Base-by-base conservation (phyloP, 2,113 vertebrate genomes). In the Ondatra zibethicus region DNA sequence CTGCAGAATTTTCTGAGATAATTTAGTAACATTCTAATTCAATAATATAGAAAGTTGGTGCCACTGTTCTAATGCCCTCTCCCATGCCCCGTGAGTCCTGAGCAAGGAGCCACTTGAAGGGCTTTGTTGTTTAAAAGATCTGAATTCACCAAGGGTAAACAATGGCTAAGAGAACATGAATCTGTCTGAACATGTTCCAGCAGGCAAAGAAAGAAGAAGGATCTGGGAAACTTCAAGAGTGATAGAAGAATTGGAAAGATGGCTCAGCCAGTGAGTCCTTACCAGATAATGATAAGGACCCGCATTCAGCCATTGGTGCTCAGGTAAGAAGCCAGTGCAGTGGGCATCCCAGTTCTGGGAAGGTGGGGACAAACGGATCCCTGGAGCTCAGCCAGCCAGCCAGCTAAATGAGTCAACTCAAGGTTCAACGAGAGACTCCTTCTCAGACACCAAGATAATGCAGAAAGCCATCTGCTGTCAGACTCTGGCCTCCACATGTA, bases 11-110 rank as follows among this genome's bases (percentile, higher is more conserved):
- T 92, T 61, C 50, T 76, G 91, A 82, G 88, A 75, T 82, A 70
- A 66, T 90, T 92, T 90, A 95, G 47, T 88, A 95, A 92, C 52
- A 76, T 36, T 92, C 93, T 80, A 92, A 82, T 9, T 95, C 66
- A 77, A 25, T 89, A 58, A 87, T 86, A 86, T 70, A 81, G 88
- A 91, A n/a, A 11, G 36, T 85, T 31, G 17, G 21, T 88, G 52
- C 70, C 1, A 39, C 25, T 2, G 1, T 58, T n/a, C 31, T 86
- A n/a, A 81, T 3, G 55, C 9, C 50, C 7, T 23, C 29, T 80
- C 17, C 39, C 72, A 29, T 2, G 19, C 68, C 25, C 45, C 1
- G 11, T 36, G 88, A 27, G 55, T n/a, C 25, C 72, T 52, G 4
- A 16, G 12, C 58, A 88, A 58, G 72, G 7, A 88, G 75, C 76